phyloP scores from a whole-genome alignment of 2,113 vertebrate species.

The Boulengeromyrus knoepffleri region DNA sequence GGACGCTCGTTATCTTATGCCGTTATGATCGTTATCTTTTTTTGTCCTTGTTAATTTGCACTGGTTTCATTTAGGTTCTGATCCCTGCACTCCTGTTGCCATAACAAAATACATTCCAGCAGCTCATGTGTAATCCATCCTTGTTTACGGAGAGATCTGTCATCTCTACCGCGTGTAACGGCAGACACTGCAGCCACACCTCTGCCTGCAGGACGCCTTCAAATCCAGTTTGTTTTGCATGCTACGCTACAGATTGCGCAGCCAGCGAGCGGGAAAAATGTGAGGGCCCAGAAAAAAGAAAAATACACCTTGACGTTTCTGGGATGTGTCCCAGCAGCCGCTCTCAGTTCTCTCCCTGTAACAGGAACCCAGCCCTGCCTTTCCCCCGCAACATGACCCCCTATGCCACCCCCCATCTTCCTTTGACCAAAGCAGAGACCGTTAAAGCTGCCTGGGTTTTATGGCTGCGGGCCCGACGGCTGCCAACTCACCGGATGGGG shows the following conservation, averaged over 20 bases:
- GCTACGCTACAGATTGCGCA: not conserved
- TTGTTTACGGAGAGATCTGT: not conserved
- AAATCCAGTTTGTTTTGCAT: not conserved
- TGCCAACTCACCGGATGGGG: constrained; percentile 68
- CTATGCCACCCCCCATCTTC: not conserved
- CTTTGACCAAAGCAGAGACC: not conserved
- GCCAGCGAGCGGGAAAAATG: not conserved
- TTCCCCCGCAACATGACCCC: not conserved
- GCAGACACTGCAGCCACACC: not conserved
- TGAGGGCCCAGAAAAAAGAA: not conserved
- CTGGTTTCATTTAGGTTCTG: not conserved
- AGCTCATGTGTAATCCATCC: not conserved
- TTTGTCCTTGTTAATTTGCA: not conserved
- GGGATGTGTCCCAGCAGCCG: not conserved
- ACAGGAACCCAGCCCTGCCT: not conserved
- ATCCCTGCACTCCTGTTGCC: not conserved
- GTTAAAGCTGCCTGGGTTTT: not conserved
- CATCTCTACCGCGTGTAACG: not conserved
- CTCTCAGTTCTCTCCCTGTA: not conserved
- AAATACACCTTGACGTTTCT: not conserved
- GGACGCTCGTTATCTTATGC: not conserved
- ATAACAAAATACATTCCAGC: not conserved
- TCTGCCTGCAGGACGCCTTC: not conserved
- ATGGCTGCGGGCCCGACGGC: not conserved
- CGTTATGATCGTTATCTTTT: not conserved